These are phyloP conservation scores for Blera fallax DNA, from an alignment of 2,888 invertebrate species.

Conservation along the genomic window DNA sequence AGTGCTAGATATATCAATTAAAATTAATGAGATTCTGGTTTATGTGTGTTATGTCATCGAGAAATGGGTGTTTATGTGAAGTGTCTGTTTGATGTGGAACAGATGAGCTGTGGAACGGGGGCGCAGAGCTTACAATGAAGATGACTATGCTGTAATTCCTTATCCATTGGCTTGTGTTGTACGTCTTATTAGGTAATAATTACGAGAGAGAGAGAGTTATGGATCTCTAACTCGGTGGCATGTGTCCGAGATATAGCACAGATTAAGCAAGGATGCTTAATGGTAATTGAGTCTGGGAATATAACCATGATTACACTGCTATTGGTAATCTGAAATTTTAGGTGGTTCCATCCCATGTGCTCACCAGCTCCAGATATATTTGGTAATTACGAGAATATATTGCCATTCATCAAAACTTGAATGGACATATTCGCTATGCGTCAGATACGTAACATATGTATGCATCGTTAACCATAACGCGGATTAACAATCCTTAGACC, in stretches of 20 bases:
- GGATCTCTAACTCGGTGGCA: slow-evolving; percentile 12
- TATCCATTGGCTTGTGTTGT: slow-evolving; percentile 2
- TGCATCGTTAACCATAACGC: neutral
- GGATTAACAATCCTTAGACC: neutral
- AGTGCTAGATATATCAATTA: slow-evolving; percentile 29
- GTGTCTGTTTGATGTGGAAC: neutral
- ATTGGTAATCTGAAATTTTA: neutral
- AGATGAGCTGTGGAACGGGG: neutral
- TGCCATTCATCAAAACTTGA: no score
- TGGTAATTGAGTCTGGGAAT: neutral
- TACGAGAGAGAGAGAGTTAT: neutral
- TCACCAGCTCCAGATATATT: neutral
- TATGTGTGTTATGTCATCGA: slow-evolving; percentile 5
- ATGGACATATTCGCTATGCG: no score
- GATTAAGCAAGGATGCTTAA: neutral
- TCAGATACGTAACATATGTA: no score
- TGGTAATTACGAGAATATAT: neutral
- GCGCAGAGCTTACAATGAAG: neutral
- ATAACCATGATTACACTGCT: neutral
- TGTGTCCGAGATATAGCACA: neutral
- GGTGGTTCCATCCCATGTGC: neutral
- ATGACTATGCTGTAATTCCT: neutral
- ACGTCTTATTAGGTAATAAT: slow-evolving; percentile 24
- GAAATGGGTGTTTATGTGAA: neutral
- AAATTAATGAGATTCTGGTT: slow-evolving; percentile 52